These are phyloP conservation scores for Chloromyia formosa DNA, from an alignment of 2,888 invertebrate genomes.

Conservation along the genomic window DNA sequence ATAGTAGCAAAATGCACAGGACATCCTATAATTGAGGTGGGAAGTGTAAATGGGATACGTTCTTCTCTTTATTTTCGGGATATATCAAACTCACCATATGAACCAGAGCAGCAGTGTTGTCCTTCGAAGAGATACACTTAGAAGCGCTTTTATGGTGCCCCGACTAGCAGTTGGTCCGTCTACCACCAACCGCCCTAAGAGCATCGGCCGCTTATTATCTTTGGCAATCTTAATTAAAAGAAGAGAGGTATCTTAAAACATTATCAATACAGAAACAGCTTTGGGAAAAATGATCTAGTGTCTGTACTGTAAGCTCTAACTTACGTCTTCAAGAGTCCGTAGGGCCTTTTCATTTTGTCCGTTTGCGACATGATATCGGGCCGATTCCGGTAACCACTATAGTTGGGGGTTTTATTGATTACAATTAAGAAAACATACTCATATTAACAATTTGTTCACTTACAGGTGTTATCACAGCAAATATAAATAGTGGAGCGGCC, in stretches of 20 bases:
- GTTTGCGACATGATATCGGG: constrained; percentile 85
- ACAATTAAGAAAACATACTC: no score
- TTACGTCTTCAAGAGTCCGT: constrained; percentile 79
- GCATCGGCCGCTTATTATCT: constrained; percentile 90
- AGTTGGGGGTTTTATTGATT: not conserved
- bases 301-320: not conserved
- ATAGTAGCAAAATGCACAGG: constrained; percentile 95
- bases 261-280: not conserved
- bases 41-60: no score
- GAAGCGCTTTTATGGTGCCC: constrained; percentile 75
- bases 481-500: constrained; percentile 85
- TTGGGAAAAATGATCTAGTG: not conserved
- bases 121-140: constrained; percentile 80
- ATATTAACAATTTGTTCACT: constrained; percentile 51
- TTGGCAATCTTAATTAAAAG: constrained; percentile 72
- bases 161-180: constrained; percentile 71
- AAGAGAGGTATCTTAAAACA: not conserved
- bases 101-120: constrained; percentile 92
- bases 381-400: constrained; percentile 95
- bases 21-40: constrained; percentile 76
- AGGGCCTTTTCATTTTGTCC: constrained; percentile 88
- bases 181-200: constrained; percentile 83
- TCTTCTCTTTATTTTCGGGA: no score
- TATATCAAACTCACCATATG: constrained; percentile 87
- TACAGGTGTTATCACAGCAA: constrained; percentile 82